These are phyloP conservation scores for Caenorhabditis sp. DNA, from an alignment of 2,888 invertebrate genomes.

Conservation along the genomic window DNA sequence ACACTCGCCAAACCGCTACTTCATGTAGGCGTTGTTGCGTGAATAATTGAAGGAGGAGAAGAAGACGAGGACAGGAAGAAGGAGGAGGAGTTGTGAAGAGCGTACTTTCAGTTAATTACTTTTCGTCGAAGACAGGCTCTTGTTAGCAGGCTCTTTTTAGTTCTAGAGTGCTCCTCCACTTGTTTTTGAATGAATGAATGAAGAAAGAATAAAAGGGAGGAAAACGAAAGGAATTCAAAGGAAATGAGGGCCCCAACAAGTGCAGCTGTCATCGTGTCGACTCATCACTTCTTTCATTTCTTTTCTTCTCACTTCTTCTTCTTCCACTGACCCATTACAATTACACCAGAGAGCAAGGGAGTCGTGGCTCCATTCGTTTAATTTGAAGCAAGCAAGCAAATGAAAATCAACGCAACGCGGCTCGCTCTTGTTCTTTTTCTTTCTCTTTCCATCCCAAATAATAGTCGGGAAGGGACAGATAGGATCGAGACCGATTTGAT, in stretches of 20 bases:
- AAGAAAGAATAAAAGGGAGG: background rate
- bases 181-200: slow-evolving; percentile 5
- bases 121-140: slow-evolving; percentile 17
- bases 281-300: background rate
- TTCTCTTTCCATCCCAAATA: no score
- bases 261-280: slow-evolving; percentile 32
- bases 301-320: no score
- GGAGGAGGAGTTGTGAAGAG: slow-evolving; percentile 15
- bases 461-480: no score
- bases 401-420: no score
- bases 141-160: slow-evolving; percentile 1
- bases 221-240: background rate
- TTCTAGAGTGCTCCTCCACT: background rate
- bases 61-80: no score
- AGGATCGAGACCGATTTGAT: slow-evolving; percentile 17
- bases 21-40: slow-evolving; percentile 63
- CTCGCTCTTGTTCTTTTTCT: no score
- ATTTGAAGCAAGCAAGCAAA: no score
- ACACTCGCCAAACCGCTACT: slow-evolving; percentile 53
- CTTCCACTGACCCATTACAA: slow-evolving; percentile 24
- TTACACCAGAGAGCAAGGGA: slow-evolving; percentile 7
- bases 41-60: slow-evolving; percentile 45
- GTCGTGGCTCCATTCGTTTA: no score
- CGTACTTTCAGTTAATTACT: slow-evolving; percentile 58
- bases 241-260: slow-evolving; percentile 4